Conservation (phyloP, 2,113 vertebrate species). For the Ptyas mucosa region DNA sequence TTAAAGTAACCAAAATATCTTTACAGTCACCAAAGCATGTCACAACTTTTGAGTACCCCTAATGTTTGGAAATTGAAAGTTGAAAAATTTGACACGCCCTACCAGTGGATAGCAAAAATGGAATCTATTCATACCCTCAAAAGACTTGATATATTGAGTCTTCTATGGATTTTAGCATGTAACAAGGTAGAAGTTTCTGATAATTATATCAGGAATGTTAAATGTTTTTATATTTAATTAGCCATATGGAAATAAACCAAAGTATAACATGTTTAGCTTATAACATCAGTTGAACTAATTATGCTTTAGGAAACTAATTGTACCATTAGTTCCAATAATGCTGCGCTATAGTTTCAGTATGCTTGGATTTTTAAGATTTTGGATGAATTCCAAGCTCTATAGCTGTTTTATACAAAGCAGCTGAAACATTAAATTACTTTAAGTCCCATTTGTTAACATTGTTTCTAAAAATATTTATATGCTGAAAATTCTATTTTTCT, state of each 20-base stretch:
- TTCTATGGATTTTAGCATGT: not conserved
- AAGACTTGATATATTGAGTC: not conserved
- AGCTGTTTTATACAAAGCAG: conserved; percentile 14
- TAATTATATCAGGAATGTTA: not conserved
- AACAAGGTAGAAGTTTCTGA: not conserved
- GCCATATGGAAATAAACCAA: conserved; percentile 9
- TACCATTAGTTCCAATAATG: conserved; percentile 32
- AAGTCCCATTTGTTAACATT: conserved; percentile 16
- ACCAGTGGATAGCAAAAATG: not conserved
- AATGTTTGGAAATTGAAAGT: no score
- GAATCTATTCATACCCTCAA: not conserved
- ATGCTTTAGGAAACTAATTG: conserved; percentile 9
- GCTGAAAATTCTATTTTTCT: conserved; percentile 30
- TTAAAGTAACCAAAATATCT: no score
- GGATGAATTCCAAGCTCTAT: conserved; percentile 42
- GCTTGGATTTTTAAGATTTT: conserved; percentile 29
- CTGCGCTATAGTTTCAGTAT: conserved; percentile 33
- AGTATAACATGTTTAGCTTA: conserved; percentile 27
- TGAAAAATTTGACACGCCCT: no score
- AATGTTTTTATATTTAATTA: not conserved
- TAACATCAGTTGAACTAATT: conserved; percentile 29
- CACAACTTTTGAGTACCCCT: no score
- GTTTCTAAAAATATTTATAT: conserved; percentile 36
- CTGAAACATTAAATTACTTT: not conserved
- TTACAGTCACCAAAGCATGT: no score